Evolutionary conservation across 2,113 vertebrate species (phyloP).

Genomic region (Pangasianodon gigas): DNA sequence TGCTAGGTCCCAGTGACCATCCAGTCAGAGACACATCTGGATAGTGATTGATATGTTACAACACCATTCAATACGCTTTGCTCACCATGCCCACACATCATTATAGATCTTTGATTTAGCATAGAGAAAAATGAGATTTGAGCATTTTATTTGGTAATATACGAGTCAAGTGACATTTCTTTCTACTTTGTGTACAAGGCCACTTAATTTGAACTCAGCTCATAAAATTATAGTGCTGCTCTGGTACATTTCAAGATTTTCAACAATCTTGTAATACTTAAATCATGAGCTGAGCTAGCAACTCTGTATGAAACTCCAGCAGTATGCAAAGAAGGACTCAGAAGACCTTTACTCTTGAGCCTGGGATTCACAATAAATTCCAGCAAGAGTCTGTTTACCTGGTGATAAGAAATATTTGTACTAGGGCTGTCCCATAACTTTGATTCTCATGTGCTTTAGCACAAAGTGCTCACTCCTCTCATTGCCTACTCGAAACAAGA

Average conservation of each 20-base stretch:
- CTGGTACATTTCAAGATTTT: neutral
- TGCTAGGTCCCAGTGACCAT: neutral
- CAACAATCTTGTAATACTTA: slow-evolving; percentile 24
- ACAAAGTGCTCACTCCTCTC: neutral
- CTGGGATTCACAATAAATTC: neutral
- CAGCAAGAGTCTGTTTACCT: slow-evolving; percentile 14
- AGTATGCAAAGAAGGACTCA: slow-evolving; percentile 5
- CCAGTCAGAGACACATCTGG: neutral
- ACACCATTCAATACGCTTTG: neutral
- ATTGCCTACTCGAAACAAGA: neutral
- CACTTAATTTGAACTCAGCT: slow-evolving; percentile 13
- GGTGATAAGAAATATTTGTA: slow-evolving; percentile 26
- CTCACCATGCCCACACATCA: neutral
- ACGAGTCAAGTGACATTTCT: neutral
- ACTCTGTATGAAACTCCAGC: neutral
- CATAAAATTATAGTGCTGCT: neutral
- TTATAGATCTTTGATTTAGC: neutral
- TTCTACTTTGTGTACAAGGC: neutral
- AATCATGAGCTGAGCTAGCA: neutral
- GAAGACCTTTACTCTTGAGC: neutral
- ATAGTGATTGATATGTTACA: neutral
- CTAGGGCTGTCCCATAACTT: slow-evolving; percentile 1
- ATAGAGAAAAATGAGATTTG: slow-evolving; percentile 5
- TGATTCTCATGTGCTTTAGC: slow-evolving; percentile 14
- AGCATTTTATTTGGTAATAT: slow-evolving; percentile 5